These are phyloP conservation scores for Latrodectus geometricus DNA, from an alignment of 1,140 invertebrate genomes.

Conservation along the genomic window DNA sequence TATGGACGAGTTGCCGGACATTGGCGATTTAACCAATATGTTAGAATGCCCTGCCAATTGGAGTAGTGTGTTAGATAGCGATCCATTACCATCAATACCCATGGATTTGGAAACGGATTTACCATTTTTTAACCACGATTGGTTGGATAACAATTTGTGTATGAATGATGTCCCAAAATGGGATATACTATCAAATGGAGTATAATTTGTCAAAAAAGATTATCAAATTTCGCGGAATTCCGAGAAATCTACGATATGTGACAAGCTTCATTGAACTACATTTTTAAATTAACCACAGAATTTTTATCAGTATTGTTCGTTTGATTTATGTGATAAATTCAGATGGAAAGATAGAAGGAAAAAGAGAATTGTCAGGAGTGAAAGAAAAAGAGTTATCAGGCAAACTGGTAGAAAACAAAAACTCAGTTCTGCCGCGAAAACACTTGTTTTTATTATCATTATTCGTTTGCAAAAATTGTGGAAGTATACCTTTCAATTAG, in stretches of 20 bases:
- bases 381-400: too few relatives aligned
- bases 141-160: slow-evolving; percentile 19
- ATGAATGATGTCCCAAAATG: neutral
- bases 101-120: neutral
- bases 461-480: too few relatives aligned
- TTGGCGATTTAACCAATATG: slow-evolving; percentile 7
- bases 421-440: too few relatives aligned
- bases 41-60: neutral
- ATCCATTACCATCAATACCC: neutral
- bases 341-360: too few relatives aligned
- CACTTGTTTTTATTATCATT: too few relatives aligned
- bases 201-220: neutral
- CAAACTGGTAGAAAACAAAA: too few relatives aligned
- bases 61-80: neutral
- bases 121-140: slow-evolving; percentile 21
- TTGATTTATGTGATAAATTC: neutral
- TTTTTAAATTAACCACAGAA: neutral
- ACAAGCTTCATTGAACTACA: neutral
- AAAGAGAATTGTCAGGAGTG: too few relatives aligned
- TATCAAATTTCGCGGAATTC: neutral
- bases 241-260: neutral
- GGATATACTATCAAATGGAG: neutral
- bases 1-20: slow-evolving; percentile 23
- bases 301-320: neutral
- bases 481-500: too few relatives aligned